These are phyloP conservation scores for Equus przewalskii DNA, from an alignment of 2,113 vertebrate genomes.

Conservation along the genomic window DNA sequence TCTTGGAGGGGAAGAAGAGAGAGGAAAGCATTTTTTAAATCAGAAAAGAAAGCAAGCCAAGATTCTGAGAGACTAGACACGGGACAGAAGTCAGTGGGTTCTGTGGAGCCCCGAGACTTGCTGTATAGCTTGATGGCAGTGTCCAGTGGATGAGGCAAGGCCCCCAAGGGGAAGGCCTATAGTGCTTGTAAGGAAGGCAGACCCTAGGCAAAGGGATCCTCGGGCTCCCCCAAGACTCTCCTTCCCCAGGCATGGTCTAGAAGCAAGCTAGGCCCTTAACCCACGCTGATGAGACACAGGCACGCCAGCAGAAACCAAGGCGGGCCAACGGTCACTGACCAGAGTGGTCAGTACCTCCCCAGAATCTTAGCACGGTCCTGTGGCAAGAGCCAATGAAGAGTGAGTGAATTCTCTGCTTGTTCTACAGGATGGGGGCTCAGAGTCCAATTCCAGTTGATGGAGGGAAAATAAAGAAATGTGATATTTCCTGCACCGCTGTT, in stretches of 20 bases:
- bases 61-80: neutral
- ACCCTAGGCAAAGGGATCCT: neutral
- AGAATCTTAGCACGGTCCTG: neutral
- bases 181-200: neutral
- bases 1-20: neutral
- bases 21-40: neutral
- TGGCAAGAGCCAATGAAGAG: neutral
- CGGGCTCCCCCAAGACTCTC: neutral
- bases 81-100: neutral
- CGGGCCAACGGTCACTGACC: neutral
- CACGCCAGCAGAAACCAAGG: neutral
- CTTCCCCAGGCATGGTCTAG: neutral
- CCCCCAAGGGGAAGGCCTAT: neutral
- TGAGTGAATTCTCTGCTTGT: neutral
- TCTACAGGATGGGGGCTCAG: neutral
- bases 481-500: constrained; percentile 9
- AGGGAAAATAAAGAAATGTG: constrained; percentile 14
- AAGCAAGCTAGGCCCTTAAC: neutral
- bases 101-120: neutral
- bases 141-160: neutral
- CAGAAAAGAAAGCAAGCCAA: neutral
- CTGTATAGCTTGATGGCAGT: neutral
- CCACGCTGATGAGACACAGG: neutral
- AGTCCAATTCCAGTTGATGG: constrained; percentile 32
- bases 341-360: neutral